Evolutionary conservation across 2,888 invertebrate genomes (phyloP).

Genomic region (Gerris lacustris): DNA sequence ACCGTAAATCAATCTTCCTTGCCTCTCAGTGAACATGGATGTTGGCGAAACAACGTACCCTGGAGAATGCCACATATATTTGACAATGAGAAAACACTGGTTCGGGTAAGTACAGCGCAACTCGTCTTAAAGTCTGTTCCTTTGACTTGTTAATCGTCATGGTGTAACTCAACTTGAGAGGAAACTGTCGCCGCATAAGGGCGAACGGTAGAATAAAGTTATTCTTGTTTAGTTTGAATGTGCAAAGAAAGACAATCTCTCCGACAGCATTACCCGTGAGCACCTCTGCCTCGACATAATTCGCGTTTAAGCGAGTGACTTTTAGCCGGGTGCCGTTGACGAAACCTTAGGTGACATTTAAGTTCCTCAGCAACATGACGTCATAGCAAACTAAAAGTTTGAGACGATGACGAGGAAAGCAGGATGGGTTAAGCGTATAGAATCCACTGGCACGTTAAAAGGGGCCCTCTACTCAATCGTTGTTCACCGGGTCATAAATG

Average conservation of each 20-base stretch:
- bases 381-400: slow-evolving; percentile 26
- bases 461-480: slow-evolving; percentile 6
- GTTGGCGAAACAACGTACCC: no score
- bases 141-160: no score
- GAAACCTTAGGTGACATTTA: slow-evolving; percentile 22
- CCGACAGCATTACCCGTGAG: slow-evolving; percentile 18
- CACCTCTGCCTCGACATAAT: slow-evolving; percentile 17
- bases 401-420: slow-evolving; percentile 28
- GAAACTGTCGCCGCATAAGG: not conserved
- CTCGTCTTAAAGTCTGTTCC: no score
- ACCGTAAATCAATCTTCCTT: no score
- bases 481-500: not conserved
- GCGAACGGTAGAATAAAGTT: slow-evolving; percentile 8
- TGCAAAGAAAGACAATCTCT: slow-evolving; percentile 19
- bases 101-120: slow-evolving; percentile 22
- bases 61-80: slow-evolving; percentile 25
- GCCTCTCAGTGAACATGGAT: no score
- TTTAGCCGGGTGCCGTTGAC: slow-evolving; percentile 26
- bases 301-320: slow-evolving; percentile 8
- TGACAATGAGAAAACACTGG: slow-evolving; percentile 27
- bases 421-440: slow-evolving; percentile 25
- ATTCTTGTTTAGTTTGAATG: slow-evolving; percentile 18
- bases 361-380: slow-evolving; percentile 28
- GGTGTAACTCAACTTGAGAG: no score
- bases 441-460: slow-evolving; percentile 25